These are phyloP conservation scores for Watsonalla cultraria DNA, from an alignment of 2,888 invertebrate species.

Conservation along the genomic window DNA sequence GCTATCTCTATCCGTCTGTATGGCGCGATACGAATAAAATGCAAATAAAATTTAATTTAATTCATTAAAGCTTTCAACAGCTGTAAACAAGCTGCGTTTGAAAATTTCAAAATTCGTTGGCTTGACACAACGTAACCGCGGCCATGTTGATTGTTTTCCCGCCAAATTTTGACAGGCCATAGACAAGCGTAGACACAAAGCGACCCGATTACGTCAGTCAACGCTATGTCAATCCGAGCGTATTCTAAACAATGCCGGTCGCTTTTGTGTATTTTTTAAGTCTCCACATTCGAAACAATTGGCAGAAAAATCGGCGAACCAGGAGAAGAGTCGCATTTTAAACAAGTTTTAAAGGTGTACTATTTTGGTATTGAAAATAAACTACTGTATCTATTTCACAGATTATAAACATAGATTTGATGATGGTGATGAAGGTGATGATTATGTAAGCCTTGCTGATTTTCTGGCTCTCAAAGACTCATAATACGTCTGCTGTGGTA, in stretches of 20 bases:
- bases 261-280: conserved; percentile 19
- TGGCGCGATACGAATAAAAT: too few species aligned
- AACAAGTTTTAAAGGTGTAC: too few species aligned
- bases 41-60: too few species aligned
- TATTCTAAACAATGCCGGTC: conserved; percentile 17
- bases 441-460: too few species aligned
- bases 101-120: not conserved
- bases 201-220: conserved; percentile 33
- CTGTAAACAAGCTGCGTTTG: not conserved
- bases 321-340: not conserved
- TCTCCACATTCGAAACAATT: not conserved
- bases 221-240: conserved; percentile 8
- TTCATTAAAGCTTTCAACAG: too few species aligned
- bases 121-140: not conserved
- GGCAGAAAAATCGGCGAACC: not conserved
- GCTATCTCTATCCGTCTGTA: too few species aligned
- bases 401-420: too few species aligned
- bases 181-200: conserved; percentile 13
- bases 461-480: too few species aligned
- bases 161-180: conserved; percentile 25
- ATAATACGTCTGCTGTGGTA: too few species aligned
- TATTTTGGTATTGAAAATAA: too few species aligned
- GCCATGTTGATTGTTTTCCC: conserved; percentile 11
- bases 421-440: too few species aligned
- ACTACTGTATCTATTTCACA: too few species aligned